A percentile compares a stretch with the other conserved stretches of the same genome.
These are phyloP conservation scores for Lagocephalus sceleratus DNA, from an alignment of 2,797 vertebrate species.

Conservation along the genomic window DNA sequence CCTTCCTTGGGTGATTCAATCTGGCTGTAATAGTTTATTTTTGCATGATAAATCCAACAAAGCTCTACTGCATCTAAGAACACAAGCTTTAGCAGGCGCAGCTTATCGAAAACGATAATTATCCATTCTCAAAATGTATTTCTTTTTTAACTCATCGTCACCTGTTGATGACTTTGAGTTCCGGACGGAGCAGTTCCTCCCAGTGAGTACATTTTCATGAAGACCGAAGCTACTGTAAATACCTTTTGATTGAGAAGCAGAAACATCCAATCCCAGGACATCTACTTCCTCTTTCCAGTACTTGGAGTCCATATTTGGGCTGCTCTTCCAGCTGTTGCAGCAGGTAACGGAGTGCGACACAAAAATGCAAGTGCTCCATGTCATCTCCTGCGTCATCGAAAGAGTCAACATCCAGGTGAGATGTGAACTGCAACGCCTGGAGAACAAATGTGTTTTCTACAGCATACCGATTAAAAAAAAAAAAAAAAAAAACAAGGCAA, in stretches of 20 bases:
- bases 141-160: constrained; percentile 77
- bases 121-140: no score
- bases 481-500: no score
- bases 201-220: constrained; percentile 75
- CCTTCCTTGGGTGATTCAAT: constrained; percentile 68
- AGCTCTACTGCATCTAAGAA: background rate
- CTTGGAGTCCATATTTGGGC: constrained; percentile 89
- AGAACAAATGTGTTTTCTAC: background rate
- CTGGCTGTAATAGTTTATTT: no score
- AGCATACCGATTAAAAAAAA: background rate
- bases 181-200: constrained; percentile 93
- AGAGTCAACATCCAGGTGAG: constrained; percentile 92
- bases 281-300: constrained; percentile 72
- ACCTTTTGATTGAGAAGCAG: background rate
- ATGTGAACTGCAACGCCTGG: background rate
- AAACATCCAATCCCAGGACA: background rate
- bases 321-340: constrained; percentile 93
- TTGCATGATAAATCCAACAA: no score
- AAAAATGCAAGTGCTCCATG: constrained; percentile 97
- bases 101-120: no score
- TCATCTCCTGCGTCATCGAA: constrained; percentile 96
- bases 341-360: constrained; percentile 96
- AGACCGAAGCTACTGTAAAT: background rate
- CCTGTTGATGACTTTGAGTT: constrained; percentile 98
- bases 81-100: background rate